Conservation (phyloP, 2,113 vertebrate species). For the Pomatorhinus ruficollis region DNA sequence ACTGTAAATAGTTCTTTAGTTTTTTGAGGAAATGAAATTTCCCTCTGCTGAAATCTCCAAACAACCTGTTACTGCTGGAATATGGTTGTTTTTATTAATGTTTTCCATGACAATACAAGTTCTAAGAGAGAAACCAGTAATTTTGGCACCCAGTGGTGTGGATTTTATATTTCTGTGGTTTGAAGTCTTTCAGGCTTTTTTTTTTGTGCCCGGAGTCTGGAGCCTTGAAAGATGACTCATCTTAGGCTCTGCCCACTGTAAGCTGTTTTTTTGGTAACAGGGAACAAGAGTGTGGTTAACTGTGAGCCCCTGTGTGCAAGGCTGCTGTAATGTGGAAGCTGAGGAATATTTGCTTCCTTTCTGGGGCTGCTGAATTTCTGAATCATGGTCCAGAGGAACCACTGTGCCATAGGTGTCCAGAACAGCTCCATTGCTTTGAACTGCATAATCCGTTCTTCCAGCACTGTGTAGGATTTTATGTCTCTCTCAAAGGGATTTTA, state of each 20-base stretch:
- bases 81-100: background rate
- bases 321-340: constrained; percentile 29
- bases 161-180: background rate
- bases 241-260: background rate
- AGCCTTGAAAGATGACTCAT: background rate
- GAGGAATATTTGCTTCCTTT: constrained; percentile 21
- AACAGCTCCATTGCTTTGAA: background rate
- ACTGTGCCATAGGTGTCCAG: background rate
- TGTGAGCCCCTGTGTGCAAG: background rate
- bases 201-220: background rate
- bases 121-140: background rate
- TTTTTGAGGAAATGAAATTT: background rate
- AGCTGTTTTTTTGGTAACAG: background rate
- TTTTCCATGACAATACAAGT: background rate
- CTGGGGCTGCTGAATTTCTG: background rate
- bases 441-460: background rate
- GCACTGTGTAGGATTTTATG: rapidly evolving
- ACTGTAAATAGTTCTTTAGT: background rate
- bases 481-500: background rate
- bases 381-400: background rate
- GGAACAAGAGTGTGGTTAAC: background rate
- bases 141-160: background rate
- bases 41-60: background rate
- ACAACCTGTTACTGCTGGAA: background rate
- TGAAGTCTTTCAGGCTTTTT: background rate